These are phyloP conservation scores for Mystacornis crossleyi DNA, from an alignment of 2,113 vertebrate genomes.

Conservation along the genomic window DNA sequence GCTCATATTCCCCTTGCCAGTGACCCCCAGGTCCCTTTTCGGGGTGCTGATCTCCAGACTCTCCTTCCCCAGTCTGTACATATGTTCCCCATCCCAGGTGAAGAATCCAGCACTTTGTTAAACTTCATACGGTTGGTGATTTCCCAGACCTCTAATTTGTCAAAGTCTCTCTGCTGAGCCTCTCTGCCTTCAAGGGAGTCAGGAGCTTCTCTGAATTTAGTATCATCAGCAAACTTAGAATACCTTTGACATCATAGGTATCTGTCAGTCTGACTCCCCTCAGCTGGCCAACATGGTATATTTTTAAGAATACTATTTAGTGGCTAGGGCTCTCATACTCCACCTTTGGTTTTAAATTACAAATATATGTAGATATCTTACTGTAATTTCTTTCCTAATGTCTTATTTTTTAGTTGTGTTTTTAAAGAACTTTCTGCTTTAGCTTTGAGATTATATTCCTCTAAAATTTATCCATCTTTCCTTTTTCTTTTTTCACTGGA, in stretches of 20 bases:
- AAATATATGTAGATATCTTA: background rate
- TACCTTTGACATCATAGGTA: background rate
- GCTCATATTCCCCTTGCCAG: background rate
- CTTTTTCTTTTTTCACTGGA: background rate
- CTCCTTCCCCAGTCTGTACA: accelerated
- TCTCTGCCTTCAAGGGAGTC: background rate
- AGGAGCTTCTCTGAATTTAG: background rate
- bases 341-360: background rate
- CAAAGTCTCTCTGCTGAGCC: background rate
- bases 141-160: background rate
- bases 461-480: background rate
- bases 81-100: background rate
- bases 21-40: background rate
- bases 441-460: background rate
- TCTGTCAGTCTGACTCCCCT: background rate
- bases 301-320: background rate
- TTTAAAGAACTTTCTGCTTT: background rate
- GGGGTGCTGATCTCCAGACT: background rate
- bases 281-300: background rate
- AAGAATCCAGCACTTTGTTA: background rate
- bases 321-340: background rate
- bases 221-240: background rate
- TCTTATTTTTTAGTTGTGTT: background rate
- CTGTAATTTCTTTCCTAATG: background rate
- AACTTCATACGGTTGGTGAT: background rate